Base-by-base conservation (phyloP, 2,888 invertebrate genomes). In the Monoplex corrugatus region DNA sequence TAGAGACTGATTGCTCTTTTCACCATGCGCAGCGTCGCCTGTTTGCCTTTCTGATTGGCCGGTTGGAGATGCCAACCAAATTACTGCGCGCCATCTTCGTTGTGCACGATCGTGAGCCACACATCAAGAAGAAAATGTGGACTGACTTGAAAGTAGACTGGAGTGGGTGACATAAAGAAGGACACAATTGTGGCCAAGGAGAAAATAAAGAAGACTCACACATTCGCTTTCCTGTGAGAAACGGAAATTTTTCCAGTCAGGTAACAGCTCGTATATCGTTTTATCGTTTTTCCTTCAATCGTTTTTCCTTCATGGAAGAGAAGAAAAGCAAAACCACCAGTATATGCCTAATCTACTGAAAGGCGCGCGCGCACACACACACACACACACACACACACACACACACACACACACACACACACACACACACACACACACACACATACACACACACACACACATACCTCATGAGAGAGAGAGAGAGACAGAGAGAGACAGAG, bases 1-100 rank as follows among this genome's bases (percentile, higher is more conserved):
- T 68, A 8, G 68, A 68, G 68, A 68, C 68, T 68, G 68, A 68
- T 68, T 68, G 68, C 68, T 68, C 68, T n/a, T 68, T 68, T 68
- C 68, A 0, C n/a, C 68, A 68, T 68, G 28, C 68, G 68, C 68
- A n/a, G 28, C n/a, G n/a, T 68, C 68, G 68, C 68, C 68, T 68
- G 68, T 68, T 68, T 68, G 68, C 68, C 68, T 68, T 68, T 68
- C 68, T 68, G 68, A 68, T 68, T 68, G 68, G 68, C 68, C 68
- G 28, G 68, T n/a, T 28, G 23, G 68, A n/a, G 28, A 68, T n/a
- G 68, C 68, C 68, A 6, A 68, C 68, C 68, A 68, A 68, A 68
- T 68, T 68, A 68, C 68, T 68, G 68, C 68, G 68, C 68, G 6
- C 68, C 68, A 6, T 28, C 68, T n/a, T 68, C 6, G n/a, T 68